Conservation (phyloP, 2,113 vertebrate genomes). For the Engraulis encrasicolus region DNA sequence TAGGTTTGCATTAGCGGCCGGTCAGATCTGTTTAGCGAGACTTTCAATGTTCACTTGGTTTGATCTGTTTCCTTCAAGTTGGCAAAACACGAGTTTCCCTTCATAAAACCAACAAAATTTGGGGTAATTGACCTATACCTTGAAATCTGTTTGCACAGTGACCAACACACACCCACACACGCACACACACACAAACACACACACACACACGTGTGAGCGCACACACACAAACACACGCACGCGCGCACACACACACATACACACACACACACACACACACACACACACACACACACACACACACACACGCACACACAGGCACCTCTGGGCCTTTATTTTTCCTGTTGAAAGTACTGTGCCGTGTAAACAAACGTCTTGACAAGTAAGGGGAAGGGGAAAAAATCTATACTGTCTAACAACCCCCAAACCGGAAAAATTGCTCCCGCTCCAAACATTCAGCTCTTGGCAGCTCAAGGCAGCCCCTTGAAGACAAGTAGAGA, state of each 20-base stretch:
- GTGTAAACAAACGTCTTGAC: constrained; percentile 35
- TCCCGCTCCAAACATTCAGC: constrained; percentile 49
- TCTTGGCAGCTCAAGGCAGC: constrained; percentile 49
- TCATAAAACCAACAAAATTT: background rate
- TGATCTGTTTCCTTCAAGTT: background rate
- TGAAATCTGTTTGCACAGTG: constrained; percentile 22
- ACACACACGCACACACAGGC: constrained; percentile 18
- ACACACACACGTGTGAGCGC: constrained; percentile 21
- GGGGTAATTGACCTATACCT: constrained; percentile 8
- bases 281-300: constrained; percentile 13
- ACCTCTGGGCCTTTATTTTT: background rate
- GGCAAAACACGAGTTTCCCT: background rate
- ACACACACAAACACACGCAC: constrained; percentile 13
- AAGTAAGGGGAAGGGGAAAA: background rate
- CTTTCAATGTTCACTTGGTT: background rate
- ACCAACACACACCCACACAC: constrained; percentile 22
- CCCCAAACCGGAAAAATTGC: constrained; percentile 42
- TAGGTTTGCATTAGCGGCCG: background rate
- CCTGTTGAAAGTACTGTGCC: constrained; percentile 25
- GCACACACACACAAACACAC: constrained; percentile 6
- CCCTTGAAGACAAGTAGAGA: constrained; percentile 47
- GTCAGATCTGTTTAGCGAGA: background rate
- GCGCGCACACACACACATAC: constrained; percentile 18
- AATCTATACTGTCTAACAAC: constrained; percentile 19
- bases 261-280: constrained; percentile 3